Conservation (phyloP, 2,888 invertebrate genomes). For the Sipha maydis region DNA sequence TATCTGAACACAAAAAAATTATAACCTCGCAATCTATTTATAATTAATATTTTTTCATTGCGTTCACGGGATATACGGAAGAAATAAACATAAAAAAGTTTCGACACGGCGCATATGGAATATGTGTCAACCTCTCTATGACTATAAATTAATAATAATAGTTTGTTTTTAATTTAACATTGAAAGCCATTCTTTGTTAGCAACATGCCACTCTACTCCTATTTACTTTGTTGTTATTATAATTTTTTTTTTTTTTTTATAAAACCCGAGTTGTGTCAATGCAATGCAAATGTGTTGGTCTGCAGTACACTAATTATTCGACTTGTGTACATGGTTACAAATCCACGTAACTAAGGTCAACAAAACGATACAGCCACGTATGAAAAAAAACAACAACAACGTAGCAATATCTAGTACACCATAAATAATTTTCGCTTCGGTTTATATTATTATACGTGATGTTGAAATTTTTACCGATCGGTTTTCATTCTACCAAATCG, state of each 20-base stretch:
- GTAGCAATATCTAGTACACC: neutral
- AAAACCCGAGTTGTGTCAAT: neutral
- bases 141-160: neutral
- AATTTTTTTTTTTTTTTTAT: neutral
- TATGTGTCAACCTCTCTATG: neutral
- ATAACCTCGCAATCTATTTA: neutral
- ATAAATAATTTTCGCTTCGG: neutral
- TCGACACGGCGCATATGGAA: neutral
- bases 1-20: neutral
- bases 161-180: neutral
- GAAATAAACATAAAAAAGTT: neutral
- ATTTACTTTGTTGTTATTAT: neutral
- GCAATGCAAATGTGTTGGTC: neutral
- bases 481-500: neutral
- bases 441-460: neutral
- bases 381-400: neutral
- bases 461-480: neutral
- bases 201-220: neutral
- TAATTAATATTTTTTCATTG: neutral
- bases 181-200: neutral
- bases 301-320: neutral
- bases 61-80: neutral
- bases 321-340: conserved; percentile 54
- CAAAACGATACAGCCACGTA: neutral
- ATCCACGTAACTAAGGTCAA: conserved; percentile 52